Evolutionary conservation across 1,140 invertebrate species (phyloP), one percentile per base, ranked within the genome.

Genomic region (Drosophila pallidifrons): DNA sequence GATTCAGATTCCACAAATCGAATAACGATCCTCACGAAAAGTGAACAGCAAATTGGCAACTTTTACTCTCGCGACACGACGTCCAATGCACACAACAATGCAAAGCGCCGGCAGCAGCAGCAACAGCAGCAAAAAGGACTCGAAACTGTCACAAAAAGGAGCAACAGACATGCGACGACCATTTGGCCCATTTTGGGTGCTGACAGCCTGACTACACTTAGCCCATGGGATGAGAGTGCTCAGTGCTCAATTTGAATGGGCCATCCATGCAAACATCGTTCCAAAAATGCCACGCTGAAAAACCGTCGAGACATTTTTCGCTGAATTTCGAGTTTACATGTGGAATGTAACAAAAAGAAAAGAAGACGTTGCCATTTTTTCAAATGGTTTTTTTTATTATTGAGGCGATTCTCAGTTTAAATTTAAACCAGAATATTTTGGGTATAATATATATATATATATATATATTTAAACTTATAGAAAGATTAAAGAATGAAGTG

Each of bases 131-230:
- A 41, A 75, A 88, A 88, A 75, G 83, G 70, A 88, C 83, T 88
- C 83, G 77, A 89, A 88, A 78, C 77, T 88, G 85, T 88, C 83
- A 88, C 85, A 71, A 83, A 88, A 89, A 89, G 77, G 80, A 77
- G 80, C 76, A 76, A 55, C 73, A 75, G 69, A 13, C 41, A n/a
- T 4, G 41, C 55, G 7, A 52, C 55, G 3, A 52, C 45, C 45
- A 49, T 49, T 49, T 49, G 47, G 43, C 47, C 35, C 35, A 57
- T 41, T 43, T 41, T 57, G 65, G 58, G 25, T 49, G 65, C 68
- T 60, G 58, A 59, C 59, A 59, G 47, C 30, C 54, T 3, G 28
- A 71, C 41, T 43, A 43, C 41, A 13, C 41, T n/a, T n/a, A 43
- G 3, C n/a, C 45, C 64, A 60, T 32, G 60, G 73, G 38, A 63